These are phyloP conservation scores for Volucella inflata DNA, from an alignment of 2,888 invertebrate species.

Conservation along the genomic window DNA sequence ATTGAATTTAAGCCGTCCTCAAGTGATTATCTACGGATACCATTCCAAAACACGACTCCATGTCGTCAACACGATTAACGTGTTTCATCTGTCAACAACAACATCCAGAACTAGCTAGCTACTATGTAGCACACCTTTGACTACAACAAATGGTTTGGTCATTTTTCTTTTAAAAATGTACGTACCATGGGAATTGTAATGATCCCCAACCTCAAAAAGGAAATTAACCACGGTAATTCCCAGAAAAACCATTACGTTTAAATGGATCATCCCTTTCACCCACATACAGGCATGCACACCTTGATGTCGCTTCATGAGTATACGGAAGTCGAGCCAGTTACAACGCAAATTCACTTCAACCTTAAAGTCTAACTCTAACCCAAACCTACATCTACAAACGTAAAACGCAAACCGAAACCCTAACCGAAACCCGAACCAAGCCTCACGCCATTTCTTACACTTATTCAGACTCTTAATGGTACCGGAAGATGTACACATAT, in stretches of 20 bases:
- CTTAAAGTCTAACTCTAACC: conserved; percentile 5
- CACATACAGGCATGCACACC: conserved; percentile 1
- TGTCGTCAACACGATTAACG: too few species aligned
- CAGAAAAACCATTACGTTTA: conserved; percentile 37
- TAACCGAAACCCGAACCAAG: too few species aligned
- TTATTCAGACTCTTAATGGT: conserved; percentile 12
- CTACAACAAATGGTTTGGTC: conserved; percentile 4
- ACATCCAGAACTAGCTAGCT: too few species aligned
- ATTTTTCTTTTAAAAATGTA: background rate
- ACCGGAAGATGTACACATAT: conserved; percentile 31
- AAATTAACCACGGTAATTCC: conserved; percentile 28
- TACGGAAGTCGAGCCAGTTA: conserved; percentile 51
- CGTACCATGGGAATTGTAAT: conserved; percentile 16
- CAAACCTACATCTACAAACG: background rate
- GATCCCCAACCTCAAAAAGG: conserved; percentile 3
- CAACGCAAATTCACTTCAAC: conserved; percentile 53
- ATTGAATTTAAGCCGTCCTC: too few species aligned
- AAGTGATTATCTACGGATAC: too few species aligned
- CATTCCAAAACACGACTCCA: too few species aligned
- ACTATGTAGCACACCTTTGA: background rate
- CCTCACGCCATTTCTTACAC: too few species aligned
- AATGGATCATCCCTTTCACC: conserved; percentile 23
- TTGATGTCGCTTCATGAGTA: conserved; percentile 27
- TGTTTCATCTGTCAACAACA: too few species aligned
- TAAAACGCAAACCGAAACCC: too few species aligned